Percentiles rank a stretch among this genome's conserved stretches.
Evolutionary conservation across 37 sponge, comb jelly and placozoan species (phyloP).

Genomic region (Ephydatia muelleri): DNA sequence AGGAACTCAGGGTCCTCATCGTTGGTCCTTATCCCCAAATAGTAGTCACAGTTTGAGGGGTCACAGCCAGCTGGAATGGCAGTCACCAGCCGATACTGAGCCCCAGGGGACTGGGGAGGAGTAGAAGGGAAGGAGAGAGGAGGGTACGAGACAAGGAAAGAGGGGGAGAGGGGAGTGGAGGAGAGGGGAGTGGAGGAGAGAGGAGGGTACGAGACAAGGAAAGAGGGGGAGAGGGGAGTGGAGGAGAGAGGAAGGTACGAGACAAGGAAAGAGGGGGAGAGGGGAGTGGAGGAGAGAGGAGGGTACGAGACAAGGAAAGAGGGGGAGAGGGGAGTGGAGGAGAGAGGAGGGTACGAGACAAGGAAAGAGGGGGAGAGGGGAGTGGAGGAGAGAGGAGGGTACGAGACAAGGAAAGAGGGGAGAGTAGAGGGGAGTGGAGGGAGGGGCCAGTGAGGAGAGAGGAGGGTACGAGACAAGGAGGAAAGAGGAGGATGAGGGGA

Average conservation of each 20-base stretch:
- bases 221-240: not conserved
- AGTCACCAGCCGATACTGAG: not conserved
- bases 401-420: not conserved
- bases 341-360: not conserved
- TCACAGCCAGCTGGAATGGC: constrained; percentile 34
- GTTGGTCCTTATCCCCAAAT: constrained; percentile 28
- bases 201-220: not conserved
- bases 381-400: not conserved
- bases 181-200: not conserved
- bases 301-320: not conserved
- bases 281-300: no score
- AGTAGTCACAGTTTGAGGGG: constrained; percentile 16
- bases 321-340: not conserved
- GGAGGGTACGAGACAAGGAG: no score
- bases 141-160: not conserved
- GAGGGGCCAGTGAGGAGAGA: no score
- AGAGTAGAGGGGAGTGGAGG: no score
- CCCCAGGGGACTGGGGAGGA: not conserved
- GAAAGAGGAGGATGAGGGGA: no score
- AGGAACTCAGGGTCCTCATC: constrained; percentile 1
- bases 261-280: no score
- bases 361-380: not conserved
- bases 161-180: not conserved
- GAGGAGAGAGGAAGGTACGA: no score
- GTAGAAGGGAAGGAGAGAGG: not conserved